Evolutionary conservation across 2,888 invertebrate genomes (phyloP).

Genomic region (Conistra vaccinii): DNA sequence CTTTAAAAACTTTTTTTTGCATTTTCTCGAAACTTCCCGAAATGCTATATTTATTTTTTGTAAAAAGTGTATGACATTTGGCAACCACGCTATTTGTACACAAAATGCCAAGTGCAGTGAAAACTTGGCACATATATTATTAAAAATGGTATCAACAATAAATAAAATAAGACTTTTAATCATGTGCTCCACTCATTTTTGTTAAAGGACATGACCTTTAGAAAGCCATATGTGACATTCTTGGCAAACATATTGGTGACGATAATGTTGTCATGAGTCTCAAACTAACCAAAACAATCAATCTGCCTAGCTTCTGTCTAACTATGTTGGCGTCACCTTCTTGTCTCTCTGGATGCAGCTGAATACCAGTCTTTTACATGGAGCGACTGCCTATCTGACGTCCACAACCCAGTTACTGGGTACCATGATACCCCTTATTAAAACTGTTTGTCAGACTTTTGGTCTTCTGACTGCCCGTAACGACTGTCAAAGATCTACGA

Average conservation of each 20-base stretch:
- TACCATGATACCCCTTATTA: too few relatives aligned
- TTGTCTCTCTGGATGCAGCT: too few relatives aligned
- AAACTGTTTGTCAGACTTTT: too few relatives aligned
- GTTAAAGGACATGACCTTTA: background rate
- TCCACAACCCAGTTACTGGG: too few relatives aligned
- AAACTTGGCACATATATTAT: conserved; percentile 17
- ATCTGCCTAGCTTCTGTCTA: background rate
- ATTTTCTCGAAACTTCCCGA: background rate
- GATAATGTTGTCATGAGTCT: background rate
- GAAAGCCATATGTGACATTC: background rate
- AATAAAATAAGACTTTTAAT: background rate
- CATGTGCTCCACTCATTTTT: background rate
- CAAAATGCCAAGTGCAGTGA: conserved; percentile 13
- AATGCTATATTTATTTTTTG: background rate
- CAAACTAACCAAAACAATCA: background rate
- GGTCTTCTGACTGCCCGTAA: too few relatives aligned
- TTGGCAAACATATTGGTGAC: background rate
- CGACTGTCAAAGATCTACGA: too few relatives aligned
- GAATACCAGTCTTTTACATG: too few relatives aligned
- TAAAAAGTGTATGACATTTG: background rate
- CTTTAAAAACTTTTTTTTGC: too few relatives aligned
- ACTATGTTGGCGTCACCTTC: background rate
- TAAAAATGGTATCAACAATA: background rate
- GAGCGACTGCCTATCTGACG: too few relatives aligned
- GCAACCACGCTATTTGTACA: background rate